Evolutionary conservation across 1,140 invertebrate species (phyloP).

Genomic region (Drosophila truncata): DNA sequence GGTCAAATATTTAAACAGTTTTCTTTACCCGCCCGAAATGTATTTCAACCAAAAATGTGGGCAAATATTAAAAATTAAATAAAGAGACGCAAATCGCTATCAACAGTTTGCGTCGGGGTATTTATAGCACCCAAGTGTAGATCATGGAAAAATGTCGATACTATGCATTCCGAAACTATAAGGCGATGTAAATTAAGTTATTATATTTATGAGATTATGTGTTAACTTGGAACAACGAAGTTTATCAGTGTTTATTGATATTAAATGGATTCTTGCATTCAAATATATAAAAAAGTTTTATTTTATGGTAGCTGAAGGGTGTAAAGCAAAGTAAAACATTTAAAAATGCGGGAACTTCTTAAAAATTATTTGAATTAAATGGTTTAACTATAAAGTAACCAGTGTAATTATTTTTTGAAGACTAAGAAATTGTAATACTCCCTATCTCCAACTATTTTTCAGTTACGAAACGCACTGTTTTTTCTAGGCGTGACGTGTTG

Average conservation of each 20-base stretch:
- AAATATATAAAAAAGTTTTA: too few relatives aligned
- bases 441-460: background rate
- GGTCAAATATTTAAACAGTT: conserved; percentile 39
- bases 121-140: conserved; percentile 47
- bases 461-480: conserved; percentile 19
- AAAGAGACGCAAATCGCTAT: conserved; percentile 47
- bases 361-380: too few relatives aligned
- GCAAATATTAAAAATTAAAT: conserved; percentile 44
- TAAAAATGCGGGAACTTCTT: too few relatives aligned
- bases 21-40: conserved; percentile 22
- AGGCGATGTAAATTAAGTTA: background rate
- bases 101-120: conserved; percentile 41
- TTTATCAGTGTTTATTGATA: background rate
- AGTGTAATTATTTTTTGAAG: too few relatives aligned
- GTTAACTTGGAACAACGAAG: background rate
- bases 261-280: background rate
- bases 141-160: conserved; percentile 15
- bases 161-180: conserved; percentile 6
- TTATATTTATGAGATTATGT: background rate
- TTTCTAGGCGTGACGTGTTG: conserved; percentile 35
- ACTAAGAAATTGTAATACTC: too few relatives aligned
- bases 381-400: too few relatives aligned
- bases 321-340: too few relatives aligned
- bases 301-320: too few relatives aligned
- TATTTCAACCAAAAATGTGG: conserved; percentile 22